Conservation (phyloP, 1,140 invertebrate genomes). For the Neodiprion virginianus region DNA sequence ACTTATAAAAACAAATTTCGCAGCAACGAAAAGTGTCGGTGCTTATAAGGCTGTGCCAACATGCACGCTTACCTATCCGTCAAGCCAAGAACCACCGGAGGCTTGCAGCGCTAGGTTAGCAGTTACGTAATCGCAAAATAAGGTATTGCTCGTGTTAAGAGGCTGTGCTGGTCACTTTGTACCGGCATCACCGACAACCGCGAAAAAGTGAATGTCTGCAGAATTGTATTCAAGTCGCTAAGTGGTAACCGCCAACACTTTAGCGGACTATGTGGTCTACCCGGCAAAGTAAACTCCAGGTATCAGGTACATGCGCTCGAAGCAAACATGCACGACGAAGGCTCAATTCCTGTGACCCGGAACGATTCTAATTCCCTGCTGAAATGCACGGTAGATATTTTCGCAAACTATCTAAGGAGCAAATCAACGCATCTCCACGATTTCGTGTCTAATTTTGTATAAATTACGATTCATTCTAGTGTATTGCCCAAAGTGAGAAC, state of each 20-base stretch:
- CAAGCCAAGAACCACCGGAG: constrained; percentile 4
- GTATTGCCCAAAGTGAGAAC: no score
- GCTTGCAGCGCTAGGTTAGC: not conserved
- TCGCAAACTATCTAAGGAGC: no score
- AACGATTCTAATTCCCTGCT: not conserved
- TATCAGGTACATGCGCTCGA: not conserved
- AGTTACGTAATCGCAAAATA: not conserved
- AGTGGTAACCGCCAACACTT: not conserved
- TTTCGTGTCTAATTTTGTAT: no score
- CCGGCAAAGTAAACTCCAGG: not conserved
- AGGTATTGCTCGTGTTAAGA: constrained; percentile 2
- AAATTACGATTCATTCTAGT: no score
- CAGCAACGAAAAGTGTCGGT: no score
- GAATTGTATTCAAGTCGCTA: constrained; percentile 7
- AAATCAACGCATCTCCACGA: no score
- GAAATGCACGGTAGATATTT: no score
- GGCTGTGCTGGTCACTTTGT: not conserved
- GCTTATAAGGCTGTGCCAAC: no score
- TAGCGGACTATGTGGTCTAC: not conserved
- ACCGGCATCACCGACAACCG: not conserved
- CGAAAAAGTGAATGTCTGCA: not conserved
- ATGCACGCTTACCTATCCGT: not conserved
- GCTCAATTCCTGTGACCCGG: not conserved
- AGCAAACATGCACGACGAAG: not conserved
- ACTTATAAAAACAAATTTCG: not conserved